A percentile compares a stretch with the other conserved stretches of the same genome.
phyloP scores from a whole-genome alignment of 2,888 invertebrate genomes.

The Apodemia duryi region DNA sequence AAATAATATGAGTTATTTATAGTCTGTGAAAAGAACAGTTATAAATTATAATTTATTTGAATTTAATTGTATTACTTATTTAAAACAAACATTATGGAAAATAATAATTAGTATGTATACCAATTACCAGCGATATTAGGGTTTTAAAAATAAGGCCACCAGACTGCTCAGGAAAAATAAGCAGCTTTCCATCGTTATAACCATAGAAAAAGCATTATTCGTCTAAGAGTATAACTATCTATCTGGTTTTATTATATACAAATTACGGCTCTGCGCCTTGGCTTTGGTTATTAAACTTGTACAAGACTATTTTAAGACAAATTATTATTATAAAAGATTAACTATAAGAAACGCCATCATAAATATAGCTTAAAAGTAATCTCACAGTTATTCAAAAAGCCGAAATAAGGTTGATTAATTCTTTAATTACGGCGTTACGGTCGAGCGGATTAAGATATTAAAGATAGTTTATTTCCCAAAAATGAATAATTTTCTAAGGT shows the following conservation, averaged over 20 bases:
- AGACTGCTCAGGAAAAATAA: no score
- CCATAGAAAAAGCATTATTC: no score
- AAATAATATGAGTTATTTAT: background rate
- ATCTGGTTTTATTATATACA: no score
- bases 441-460: background rate
- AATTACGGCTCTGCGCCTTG: no score
- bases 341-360: background rate
- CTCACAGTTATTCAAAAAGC: background rate
- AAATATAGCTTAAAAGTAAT: conserved; percentile 8
- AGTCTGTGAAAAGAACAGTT: background rate
- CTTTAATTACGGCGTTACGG: background rate
- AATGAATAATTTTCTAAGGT: conserved; percentile 9
- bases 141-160: no score
- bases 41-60: conserved; percentile 1
- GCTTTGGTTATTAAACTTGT: no score
- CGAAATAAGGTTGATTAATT: conserved; percentile 2
- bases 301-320: no score
- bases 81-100: background rate
- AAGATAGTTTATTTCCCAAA: background rate
- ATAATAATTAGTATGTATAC: no score
- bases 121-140: no score
- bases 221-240: no score
- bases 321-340: background rate
- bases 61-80: background rate
- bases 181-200: no score